These are phyloP conservation scores for Colius striatus DNA, from an alignment of 2,113 vertebrate species.

Conservation along the genomic window DNA sequence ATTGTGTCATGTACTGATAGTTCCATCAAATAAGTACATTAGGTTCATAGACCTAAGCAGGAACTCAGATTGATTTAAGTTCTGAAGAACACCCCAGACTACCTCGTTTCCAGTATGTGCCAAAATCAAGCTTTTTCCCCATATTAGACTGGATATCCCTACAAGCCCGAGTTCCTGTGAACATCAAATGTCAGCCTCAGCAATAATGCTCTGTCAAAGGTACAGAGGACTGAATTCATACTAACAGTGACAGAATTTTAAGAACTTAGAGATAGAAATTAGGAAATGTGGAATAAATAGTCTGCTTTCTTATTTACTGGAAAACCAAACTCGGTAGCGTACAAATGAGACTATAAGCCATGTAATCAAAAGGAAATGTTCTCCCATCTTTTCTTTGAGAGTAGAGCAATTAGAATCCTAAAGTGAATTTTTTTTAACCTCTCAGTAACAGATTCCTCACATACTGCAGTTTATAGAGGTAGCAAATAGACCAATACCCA, in stretches of 20 bases:
- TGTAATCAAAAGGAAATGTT: neutral
- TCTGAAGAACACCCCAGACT: neutral
- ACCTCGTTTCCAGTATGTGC: neutral
- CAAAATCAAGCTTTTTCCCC: neutral
- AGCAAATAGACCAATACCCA: neutral
- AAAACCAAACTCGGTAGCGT: neutral
- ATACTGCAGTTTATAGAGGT: neutral
- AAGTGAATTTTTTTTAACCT: neutral
- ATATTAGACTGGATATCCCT: neutral
- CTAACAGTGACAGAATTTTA: neutral
- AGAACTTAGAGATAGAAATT: neutral
- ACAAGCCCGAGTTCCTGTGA: neutral
- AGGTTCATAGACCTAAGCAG: neutral
- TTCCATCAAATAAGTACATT: neutral
- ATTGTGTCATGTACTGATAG: neutral
- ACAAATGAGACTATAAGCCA: neutral
- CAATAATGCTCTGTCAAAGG: neutral
- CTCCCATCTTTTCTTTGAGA: neutral
- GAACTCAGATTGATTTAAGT: neutral
- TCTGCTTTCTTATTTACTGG: neutral
- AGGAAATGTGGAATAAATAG: neutral
- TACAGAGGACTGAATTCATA: neutral
- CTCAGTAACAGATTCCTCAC: neutral
- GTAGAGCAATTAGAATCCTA: neutral
- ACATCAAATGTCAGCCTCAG: neutral